Base-by-base conservation (phyloP, 92 coral and sea anemone genomes). In the Anthopleura xanthogrammica region DNA sequence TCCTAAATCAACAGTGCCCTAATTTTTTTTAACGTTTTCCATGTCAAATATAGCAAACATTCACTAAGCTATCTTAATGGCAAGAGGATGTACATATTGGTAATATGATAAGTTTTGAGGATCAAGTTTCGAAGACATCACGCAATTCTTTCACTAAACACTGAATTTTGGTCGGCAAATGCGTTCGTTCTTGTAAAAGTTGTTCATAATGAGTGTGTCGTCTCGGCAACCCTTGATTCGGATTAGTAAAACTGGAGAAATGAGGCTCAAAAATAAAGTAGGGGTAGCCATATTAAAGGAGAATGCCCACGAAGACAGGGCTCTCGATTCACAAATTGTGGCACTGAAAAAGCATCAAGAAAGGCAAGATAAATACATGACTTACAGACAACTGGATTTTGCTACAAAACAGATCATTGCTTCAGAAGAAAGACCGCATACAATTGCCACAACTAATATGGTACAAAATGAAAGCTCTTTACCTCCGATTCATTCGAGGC, bases 231-330 rank as follows among this genome's bases (percentile, higher is more conserved):
- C 91, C n/a, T 82, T 94, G 16, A 92, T 94, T 76, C 86, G 98
- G 60, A 94, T 94, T 16, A 94, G 93, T 79, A 94, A 94, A 85
- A 92, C 85, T n/a, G 98, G 98, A 20, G 98, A 95, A 81, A 90
- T 95, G 94, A 84, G 97, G 65, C 74, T 95, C 0, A 95, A 88
- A 77, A 95, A 95, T 79, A 95, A 94, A 43, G 94, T 95, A 5
- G 91, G 97, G 12, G 87, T 88, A 23, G 96, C 98, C 39, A 94
- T 95, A 36, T 88, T 95, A 20, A 94, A 90, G 54, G 98, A 95
- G 83, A 95, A 95, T 46, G 86, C 98, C 23, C 88, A 94, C 83
- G 98, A 95, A 85, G 98, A 95, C 29, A 87, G 98, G 62, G 94
- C 98, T 2, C 83, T 95, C 65, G 87, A 85, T 76, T 74, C 98